Percentiles rank a stretch among this genome's conserved stretches.
These are phyloP conservation scores for Imbricaverruca yamaguchii DNA, from an alignment of 2,888 invertebrate genomes.

Conservation along the genomic window DNA sequence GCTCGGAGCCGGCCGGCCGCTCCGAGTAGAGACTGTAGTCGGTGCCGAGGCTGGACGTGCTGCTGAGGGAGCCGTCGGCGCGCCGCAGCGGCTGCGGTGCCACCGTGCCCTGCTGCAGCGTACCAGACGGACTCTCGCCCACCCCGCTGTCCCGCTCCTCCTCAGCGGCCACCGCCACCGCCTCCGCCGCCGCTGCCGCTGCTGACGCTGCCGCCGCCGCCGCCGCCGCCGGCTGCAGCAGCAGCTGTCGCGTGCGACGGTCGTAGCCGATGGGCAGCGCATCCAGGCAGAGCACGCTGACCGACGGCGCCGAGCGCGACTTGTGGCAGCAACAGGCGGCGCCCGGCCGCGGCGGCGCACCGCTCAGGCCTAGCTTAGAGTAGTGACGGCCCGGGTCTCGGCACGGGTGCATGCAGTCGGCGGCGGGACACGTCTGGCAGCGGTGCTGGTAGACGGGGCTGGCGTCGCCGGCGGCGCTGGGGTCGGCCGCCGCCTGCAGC, in stretches of 20 bases:
- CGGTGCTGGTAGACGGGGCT: background rate
- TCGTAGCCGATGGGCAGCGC: background rate
- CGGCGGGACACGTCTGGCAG: background rate
- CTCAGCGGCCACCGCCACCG: background rate
- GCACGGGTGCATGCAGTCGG: constrained; percentile 20
- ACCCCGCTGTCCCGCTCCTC: constrained; percentile 15
- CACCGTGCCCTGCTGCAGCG: constrained; percentile 14
- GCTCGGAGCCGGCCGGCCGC: background rate
- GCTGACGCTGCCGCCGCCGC: too few species aligned
- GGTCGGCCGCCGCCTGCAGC: background rate
- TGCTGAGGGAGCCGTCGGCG: constrained; percentile 19
- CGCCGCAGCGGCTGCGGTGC: constrained; percentile 19
- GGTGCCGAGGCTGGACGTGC: constrained; percentile 9
- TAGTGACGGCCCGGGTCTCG: background rate
- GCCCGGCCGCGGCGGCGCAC: background rate
- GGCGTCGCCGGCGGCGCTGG: background rate
- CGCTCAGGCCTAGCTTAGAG: background rate
- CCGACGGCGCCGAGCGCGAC: constrained; percentile 20
- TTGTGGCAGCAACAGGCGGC: constrained; percentile 13
- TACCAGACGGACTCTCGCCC: constrained; percentile 4
- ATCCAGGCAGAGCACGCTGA: constrained; percentile 14
- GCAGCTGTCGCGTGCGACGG: background rate
- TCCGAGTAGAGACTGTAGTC: background rate
- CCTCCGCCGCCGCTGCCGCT: background rate
- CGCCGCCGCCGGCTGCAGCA: background rate